Conservation (phyloP, 2,113 vertebrate species). For the Cheilinus undulatus region DNA sequence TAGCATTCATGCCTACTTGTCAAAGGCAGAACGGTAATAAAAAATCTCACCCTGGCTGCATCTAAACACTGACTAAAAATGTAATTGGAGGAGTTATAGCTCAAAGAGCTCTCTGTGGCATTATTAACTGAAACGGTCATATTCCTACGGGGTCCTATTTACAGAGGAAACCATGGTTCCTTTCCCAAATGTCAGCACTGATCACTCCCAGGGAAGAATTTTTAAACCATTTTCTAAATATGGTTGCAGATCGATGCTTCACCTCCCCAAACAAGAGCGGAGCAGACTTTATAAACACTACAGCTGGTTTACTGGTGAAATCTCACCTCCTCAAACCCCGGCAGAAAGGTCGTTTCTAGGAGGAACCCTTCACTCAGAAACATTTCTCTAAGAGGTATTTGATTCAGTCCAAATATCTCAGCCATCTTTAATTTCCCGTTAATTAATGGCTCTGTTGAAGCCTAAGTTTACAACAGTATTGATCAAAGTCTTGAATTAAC, state of each 20-base stretch:
- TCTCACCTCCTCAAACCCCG: neutral
- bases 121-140: constrained; percentile 17
- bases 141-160: constrained; percentile 20
- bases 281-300: neutral
- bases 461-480: constrained; percentile 39
- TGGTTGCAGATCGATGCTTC: constrained; percentile 13
- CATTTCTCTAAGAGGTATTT: constrained; percentile 18
- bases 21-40: constrained; percentile 1
- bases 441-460: constrained; percentile 33
- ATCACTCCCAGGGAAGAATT: neutral
- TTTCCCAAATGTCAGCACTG: constrained; percentile 6
- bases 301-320: neutral
- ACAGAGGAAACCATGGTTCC: constrained; percentile 4
- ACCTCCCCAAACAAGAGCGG: neutral
- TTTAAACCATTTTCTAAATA: neutral
- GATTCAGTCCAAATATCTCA: constrained; percentile 18
- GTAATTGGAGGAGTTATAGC: constrained; percentile 1
- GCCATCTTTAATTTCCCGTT: constrained; percentile 20
- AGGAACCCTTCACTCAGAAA: neutral
- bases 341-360: constrained; percentile 21
- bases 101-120: constrained; percentile 1
- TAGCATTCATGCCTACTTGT: constrained; percentile 1
- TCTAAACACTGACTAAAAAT: neutral
- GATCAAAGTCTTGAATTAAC: constrained; percentile 34
- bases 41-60: neutral